These are phyloP conservation scores for Nysson spinosus DNA, from an alignment of 2,888 invertebrate species.

Conservation along the genomic window DNA sequence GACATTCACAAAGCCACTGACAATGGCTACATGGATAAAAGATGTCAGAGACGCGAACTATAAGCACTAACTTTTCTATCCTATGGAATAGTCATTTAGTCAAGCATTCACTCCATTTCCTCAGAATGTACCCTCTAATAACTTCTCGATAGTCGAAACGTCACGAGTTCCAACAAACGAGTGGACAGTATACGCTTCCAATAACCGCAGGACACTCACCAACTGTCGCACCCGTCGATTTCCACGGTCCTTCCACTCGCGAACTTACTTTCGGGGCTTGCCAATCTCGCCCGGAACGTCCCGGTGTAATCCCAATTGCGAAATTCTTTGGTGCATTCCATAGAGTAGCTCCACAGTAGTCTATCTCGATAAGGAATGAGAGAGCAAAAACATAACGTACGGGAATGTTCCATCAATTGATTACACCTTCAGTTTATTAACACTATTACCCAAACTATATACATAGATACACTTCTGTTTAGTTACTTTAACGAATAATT, in stretches of 20 bases:
- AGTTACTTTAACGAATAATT: too few species aligned
- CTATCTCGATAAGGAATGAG: conserved; percentile 36
- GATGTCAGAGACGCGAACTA: neutral
- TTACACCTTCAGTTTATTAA: too few species aligned
- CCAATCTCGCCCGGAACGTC: conserved; percentile 39
- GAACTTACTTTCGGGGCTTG: conserved; percentile 60
- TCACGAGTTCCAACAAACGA: conserved; percentile 52
- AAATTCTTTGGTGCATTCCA: conserved; percentile 48
- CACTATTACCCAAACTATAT: too few species aligned
- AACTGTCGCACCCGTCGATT: conserved; percentile 68
- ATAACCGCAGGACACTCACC: conserved; percentile 68
- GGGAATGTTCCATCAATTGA: neutral
- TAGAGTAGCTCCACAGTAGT: conserved; percentile 8
- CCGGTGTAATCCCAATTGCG: conserved; percentile 48
- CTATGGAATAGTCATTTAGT: conserved; percentile 38
- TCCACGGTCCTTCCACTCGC: conserved; percentile 53
- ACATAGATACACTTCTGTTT: too few species aligned
- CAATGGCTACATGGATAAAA: too few species aligned
- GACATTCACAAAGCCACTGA: too few species aligned
- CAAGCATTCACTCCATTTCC: conserved; percentile 34
- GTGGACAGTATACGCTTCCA: conserved; percentile 52
- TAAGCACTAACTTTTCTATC: neutral
- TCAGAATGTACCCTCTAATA: conserved; percentile 48
- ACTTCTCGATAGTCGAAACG: conserved; percentile 59
- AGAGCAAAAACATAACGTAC: neutral